Base-by-base conservation (phyloP, 1,140 invertebrate genomes). In the Bombus confusus region DNA sequence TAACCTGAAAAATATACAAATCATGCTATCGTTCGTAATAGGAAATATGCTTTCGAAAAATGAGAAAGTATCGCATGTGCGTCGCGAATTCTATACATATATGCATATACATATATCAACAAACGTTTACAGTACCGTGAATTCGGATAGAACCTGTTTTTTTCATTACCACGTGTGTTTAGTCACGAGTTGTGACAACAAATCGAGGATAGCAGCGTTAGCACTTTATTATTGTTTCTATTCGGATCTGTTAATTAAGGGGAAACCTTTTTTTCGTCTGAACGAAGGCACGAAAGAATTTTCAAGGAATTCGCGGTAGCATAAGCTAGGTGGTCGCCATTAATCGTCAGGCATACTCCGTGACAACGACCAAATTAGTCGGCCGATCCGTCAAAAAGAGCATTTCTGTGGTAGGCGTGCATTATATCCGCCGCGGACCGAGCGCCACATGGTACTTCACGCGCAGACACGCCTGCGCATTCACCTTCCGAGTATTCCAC, bases 351-450 rank as follows among this genome's bases (percentile, higher is more conserved):
- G 84, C 84, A 79, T 88, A 86, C 47, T 59, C 74, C 76, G 85
- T 79, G 90, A 91, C 90, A 91, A 91, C 77, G 79, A 89, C 90
- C 83, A 83, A 91, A 91, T 91, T 91, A 91, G 90, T 91, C 87
- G 87, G 78, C 85, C 86, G 64, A 91, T 91, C 83, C 62, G 90
- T 91, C 90, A 91, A 89, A 91, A 91, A 89, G 90, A 83, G 72
- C 85, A 87, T 91, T 91, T 91, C 87, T 85, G 82, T 85, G 87
- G 78, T 87, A 89, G 86, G 86, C 89, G 68, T 88, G 84, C 75
- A 47, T 90, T 90, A 87, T 90, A 90, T 90, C 86, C 86, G 72
- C 69, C 64, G 85, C 76, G 76, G 62, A 34, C 62, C 13, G 64
- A 71, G 64, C 34, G 83, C 31, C 80, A 87, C 85, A 90, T 89